Conservation (phyloP, 2,797 vertebrate genomes). For the Sibirionetta formosa region DNA sequence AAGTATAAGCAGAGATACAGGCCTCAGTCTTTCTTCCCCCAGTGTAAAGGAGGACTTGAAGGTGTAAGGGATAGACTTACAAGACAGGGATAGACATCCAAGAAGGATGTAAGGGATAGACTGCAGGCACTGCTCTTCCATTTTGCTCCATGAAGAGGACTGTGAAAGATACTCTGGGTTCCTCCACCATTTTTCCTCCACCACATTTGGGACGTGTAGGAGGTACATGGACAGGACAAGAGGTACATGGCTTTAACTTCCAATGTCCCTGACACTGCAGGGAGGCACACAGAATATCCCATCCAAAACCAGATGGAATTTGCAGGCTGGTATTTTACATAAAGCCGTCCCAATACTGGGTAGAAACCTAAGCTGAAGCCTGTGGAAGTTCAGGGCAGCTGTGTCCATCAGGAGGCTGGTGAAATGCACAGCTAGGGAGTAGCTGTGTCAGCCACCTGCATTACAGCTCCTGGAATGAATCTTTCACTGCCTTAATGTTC, state of each 20-base stretch:
- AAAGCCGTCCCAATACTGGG: not conserved
- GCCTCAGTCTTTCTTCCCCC: not conserved
- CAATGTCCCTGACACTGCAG: not conserved
- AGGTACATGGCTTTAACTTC: accelerated
- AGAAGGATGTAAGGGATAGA: not conserved
- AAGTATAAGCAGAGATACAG: not conserved
- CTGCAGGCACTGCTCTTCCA: not conserved
- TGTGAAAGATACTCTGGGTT: not conserved
- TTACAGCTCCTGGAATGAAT: not conserved
- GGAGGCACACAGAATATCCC: not conserved
- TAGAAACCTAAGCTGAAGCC: not conserved
- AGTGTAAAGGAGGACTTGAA: not conserved
- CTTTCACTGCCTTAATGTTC: not conserved
- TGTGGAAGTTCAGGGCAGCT: not conserved
- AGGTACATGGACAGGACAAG: no score
- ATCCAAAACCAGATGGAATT: not conserved
- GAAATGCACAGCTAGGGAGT: accelerated
- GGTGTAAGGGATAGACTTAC: no score
- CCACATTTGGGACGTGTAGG: not conserved
- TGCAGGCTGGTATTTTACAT: not conserved
- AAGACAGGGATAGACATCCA: no score
- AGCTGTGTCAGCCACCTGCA: not conserved
- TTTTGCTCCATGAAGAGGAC: not conserved
- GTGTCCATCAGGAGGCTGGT: accelerated
- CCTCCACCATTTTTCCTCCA: not conserved